phyloP scores from a whole-genome alignment of 2,797 vertebrate genomes.

The Moxostoma hubbsi region DNA sequence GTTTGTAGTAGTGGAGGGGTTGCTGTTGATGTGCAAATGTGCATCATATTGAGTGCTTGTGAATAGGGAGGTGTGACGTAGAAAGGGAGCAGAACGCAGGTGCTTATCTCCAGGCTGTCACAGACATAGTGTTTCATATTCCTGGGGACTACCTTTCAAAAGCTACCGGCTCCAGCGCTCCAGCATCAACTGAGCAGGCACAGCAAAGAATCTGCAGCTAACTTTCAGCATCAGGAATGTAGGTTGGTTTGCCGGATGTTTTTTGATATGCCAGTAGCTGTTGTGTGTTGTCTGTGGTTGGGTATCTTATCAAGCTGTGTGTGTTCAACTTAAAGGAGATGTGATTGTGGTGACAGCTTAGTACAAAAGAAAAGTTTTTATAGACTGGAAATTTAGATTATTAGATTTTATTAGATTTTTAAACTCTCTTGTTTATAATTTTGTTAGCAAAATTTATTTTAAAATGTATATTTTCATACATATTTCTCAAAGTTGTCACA shows the following conservation, averaged over 20 bases:
- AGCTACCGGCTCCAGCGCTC: slow-evolving; percentile 83
- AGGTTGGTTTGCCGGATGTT: slow-evolving; percentile 83
- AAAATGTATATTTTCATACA: background rate
- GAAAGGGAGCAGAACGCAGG: slow-evolving; percentile 97
- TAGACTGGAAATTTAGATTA: background rate
- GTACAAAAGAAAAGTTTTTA: slow-evolving; percentile 3
- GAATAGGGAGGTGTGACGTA: slow-evolving; percentile 99
- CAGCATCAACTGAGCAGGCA: slow-evolving; percentile 75
- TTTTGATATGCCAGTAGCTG: slow-evolving; percentile 31
- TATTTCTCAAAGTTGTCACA: too few relatives aligned
- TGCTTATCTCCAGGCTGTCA: slow-evolving; percentile 99
- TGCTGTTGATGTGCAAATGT: slow-evolving; percentile 99
- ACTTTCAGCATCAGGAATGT: slow-evolving; percentile 95
- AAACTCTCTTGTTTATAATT: background rate
- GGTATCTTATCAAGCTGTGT: slow-evolving; percentile 12
- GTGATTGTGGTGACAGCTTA: background rate
- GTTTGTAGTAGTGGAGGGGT: slow-evolving; percentile 77
- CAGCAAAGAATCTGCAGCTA: slow-evolving; percentile 87
- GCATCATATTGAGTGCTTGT: slow-evolving; percentile 99
- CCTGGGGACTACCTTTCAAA: slow-evolving; percentile 99
- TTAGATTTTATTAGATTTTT: too few relatives aligned
- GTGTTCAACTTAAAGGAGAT: slow-evolving; percentile 4
- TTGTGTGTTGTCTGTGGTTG: slow-evolving; percentile 19
- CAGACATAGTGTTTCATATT: slow-evolving; percentile 99
- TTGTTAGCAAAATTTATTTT: background rate